Conservation (phyloP, 2,113 vertebrate genomes). For the Myotis davidii region DNA sequence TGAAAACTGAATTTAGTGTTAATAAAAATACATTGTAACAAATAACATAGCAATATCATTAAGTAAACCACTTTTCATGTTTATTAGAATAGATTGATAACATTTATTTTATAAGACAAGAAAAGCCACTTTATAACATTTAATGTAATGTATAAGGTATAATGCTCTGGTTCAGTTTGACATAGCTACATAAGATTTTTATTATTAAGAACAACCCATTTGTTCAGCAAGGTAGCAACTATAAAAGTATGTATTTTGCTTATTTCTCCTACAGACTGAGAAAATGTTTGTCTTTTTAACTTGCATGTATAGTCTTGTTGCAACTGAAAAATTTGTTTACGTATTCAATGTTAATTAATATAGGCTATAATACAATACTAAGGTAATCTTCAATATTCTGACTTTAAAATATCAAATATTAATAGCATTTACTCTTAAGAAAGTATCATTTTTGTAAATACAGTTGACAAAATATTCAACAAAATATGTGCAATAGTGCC, state of each 20-base stretch:
- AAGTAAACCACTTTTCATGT: conserved; percentile 61
- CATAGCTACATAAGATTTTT: conserved; percentile 61
- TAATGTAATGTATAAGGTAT: conserved; percentile 58
- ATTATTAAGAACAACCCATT: conserved; percentile 59
- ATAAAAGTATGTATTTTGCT: conserved; percentile 67
- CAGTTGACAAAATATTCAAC: conserved; percentile 64
- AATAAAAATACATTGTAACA: conserved; percentile 39
- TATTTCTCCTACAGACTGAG: conserved; percentile 56
- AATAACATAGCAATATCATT: conserved; percentile 43
- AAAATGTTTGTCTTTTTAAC: conserved; percentile 63
- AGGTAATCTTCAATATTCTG: conserved; percentile 48
- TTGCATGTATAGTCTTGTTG: conserved; percentile 59
- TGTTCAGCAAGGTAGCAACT: conserved; percentile 57
- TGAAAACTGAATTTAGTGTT: conserved; percentile 12
- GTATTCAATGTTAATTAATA: conserved; percentile 55
- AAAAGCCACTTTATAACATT: conserved; percentile 54
- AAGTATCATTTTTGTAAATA: conserved; percentile 58
- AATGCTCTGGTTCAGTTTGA: conserved; percentile 55
- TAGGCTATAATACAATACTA: conserved; percentile 59
- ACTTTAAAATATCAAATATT: conserved; percentile 69
- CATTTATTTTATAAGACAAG: conserved; percentile 73
- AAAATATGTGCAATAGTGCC: conserved; percentile 44
- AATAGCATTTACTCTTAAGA: conserved; percentile 66
- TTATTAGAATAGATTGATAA: conserved; percentile 61
- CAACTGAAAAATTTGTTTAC: conserved; percentile 59